These are phyloP conservation scores for Agelastica alni DNA, from an alignment of 2,888 invertebrate species.

Conservation along the genomic window DNA sequence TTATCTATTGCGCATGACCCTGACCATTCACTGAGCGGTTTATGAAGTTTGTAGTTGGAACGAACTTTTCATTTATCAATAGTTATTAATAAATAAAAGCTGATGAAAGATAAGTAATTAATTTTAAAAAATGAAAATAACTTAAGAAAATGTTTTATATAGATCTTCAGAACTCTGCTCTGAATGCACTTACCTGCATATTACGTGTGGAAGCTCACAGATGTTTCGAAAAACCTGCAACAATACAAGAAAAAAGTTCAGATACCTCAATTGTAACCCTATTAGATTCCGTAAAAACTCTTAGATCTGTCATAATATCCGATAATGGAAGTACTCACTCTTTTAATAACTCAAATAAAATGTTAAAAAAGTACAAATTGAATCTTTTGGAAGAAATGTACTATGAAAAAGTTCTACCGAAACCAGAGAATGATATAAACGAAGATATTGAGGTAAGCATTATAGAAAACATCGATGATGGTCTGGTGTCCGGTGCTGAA, in stretches of 20 bases:
- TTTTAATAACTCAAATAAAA: conserved; percentile 12
- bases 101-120: too few relatives aligned
- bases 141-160: conserved; percentile 30
- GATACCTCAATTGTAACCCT: conserved; percentile 40
- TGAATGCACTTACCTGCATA: conserved; percentile 42
- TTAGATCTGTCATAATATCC: conserved; percentile 36
- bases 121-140: too few relatives aligned
- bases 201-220: conserved; percentile 39
- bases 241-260: conserved; percentile 1
- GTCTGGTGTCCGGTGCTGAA: conserved; percentile 54
- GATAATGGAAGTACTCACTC: conserved; percentile 7
- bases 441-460: conserved; percentile 37
- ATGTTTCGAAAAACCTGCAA: conserved; percentile 18
- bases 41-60: too few relatives aligned
- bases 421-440: conserved; percentile 6
- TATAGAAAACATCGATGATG: conserved; percentile 28
- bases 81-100: too few relatives aligned
- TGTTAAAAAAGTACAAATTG: conserved; percentile 27
- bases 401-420: conserved; percentile 39
- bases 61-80: too few relatives aligned
- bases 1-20: too few relatives aligned
- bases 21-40: too few relatives aligned
- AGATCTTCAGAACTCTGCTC: conserved; percentile 47
- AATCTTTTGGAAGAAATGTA: conserved; percentile 45
- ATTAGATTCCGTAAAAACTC: conserved; percentile 46